Percentiles rank a stretch among this genome's conserved stretches.
phyloP scores from a whole-genome alignment of 2,113 vertebrate genomes.

The Campylorhamphus procurvoides region DNA sequence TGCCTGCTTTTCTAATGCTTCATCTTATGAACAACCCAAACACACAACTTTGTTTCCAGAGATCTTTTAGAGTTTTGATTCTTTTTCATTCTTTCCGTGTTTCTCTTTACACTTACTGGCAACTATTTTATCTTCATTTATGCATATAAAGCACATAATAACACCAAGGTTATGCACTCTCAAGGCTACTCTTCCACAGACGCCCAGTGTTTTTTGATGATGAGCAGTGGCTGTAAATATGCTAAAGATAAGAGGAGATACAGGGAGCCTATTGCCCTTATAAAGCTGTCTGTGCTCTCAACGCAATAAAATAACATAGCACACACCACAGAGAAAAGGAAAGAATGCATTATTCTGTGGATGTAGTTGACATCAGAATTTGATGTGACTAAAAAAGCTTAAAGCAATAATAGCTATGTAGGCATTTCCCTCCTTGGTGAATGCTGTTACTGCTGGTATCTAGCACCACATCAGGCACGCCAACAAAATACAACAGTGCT shows the following conservation, averaged over 20 bases:
- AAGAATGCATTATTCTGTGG: not conserved
- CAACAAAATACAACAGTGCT: not conserved
- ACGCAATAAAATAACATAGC: not conserved
- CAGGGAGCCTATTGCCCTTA: not conserved
- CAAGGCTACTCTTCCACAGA: not conserved
- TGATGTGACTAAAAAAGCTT: not conserved
- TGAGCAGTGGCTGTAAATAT: not conserved
- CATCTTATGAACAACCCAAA: not conserved
- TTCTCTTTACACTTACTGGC: not conserved
- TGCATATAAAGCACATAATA: not conserved
- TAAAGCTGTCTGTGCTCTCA: not conserved
- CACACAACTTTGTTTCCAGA: not conserved
- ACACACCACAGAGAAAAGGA: not conserved
- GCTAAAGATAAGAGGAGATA: not conserved
- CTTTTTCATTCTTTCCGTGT: not conserved
- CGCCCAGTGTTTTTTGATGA: not conserved
- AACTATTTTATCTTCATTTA: not conserved
- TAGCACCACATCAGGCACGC: not conserved
- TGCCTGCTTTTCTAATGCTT: not conserved
- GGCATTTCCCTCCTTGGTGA: not conserved
- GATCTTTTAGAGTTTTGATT: not conserved
- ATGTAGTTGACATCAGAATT: not conserved
- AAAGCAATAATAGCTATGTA: not conserved
- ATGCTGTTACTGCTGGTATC: not conserved
- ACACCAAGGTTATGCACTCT: not conserved